These are phyloP conservation scores for Manis javanica DNA, from an alignment of 2,797 vertebrate genomes.

Conservation along the genomic window DNA sequence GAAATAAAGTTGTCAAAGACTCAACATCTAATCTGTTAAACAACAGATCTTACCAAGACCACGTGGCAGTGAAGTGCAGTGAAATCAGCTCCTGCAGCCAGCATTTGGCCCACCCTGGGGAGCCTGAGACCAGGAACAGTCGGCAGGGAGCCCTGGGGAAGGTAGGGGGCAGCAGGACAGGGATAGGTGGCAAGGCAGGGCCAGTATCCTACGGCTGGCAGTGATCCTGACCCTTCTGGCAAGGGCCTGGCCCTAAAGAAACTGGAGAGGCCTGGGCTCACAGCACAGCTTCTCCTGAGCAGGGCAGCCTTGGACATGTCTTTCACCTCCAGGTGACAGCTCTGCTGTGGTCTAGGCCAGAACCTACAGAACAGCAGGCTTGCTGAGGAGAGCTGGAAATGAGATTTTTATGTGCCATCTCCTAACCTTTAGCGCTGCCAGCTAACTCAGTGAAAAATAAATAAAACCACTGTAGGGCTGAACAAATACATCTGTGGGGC, in stretches of 20 bases:
- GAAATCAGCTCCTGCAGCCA: neutral
- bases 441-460: neutral
- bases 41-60: neutral
- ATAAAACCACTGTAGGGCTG: neutral
- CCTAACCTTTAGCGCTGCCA: neutral
- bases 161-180: neutral
- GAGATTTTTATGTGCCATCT: neutral
- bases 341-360: neutral
- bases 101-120: rapidly evolving
- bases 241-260: neutral
- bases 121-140: neutral
- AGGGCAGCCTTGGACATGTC: neutral
- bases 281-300: neutral
- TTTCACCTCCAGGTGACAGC: neutral
- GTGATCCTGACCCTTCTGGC: neutral
- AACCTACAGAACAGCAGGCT: neutral
- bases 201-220: neutral
- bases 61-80: neutral
- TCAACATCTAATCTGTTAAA: neutral
- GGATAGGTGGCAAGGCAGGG: neutral
- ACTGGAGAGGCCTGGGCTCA: neutral
- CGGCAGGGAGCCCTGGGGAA: neutral
- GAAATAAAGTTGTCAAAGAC: constrained; percentile 34
- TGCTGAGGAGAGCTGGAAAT: neutral
- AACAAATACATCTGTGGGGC: neutral